These are phyloP conservation scores for Euproctis similis DNA, from an alignment of 2,888 invertebrate species.

Conservation along the genomic window DNA sequence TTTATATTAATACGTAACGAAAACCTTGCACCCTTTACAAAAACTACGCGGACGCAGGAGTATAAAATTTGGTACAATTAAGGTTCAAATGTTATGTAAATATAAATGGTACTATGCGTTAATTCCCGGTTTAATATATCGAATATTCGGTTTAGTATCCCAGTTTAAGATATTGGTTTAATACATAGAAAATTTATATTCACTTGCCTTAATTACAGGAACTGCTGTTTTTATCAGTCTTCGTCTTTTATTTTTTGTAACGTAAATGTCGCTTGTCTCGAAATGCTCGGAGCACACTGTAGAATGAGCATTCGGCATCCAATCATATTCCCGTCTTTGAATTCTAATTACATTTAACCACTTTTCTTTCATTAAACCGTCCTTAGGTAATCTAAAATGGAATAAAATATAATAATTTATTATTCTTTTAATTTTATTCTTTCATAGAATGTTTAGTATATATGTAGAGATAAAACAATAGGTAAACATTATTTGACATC, in stretches of 20 bases:
- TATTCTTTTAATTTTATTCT: no score
- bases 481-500: no score
- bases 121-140: neutral
- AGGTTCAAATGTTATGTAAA: conserved; percentile 1
- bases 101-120: neutral
- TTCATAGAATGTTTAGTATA: no score
- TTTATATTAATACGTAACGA: neutral
- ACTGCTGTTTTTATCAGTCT: conserved; percentile 2
- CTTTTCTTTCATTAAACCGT: no score
- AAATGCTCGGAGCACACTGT: neutral
- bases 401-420: no score
- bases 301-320: no score
- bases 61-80: neutral
- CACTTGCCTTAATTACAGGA: conserved; percentile 3
- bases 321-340: no score
- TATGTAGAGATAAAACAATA: no score
- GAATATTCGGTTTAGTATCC: neutral
- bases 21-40: neutral
- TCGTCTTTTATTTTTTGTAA: neutral
- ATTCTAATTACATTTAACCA: no score
- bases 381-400: no score
- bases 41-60: neutral
- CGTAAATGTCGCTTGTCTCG: neutral
- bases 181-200: neutral
- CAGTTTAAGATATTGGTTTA: neutral